phyloP scores from a whole-genome alignment of 2,113 vertebrate genomes.

The Pedetes capensis region DNA sequence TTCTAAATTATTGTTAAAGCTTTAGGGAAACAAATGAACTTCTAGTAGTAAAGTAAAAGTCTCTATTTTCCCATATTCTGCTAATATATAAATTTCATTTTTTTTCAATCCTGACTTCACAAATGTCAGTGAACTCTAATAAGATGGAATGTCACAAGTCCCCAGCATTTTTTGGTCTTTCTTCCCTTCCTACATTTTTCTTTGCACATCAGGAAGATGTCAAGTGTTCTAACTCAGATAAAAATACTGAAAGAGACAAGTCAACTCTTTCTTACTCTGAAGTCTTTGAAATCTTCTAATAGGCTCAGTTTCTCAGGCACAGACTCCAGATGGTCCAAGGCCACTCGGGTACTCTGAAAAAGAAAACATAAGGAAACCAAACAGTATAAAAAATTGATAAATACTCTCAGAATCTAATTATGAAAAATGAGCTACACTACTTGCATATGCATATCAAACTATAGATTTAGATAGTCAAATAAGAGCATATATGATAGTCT shows the following conservation, averaged over 20 bases:
- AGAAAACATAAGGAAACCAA: constrained; percentile 74
- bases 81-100: neutral
- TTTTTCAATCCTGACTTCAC: constrained; percentile 34
- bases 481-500: constrained; percentile 36
- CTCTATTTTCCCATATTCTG: neutral
- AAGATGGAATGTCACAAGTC: neutral
- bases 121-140: neutral
- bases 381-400: constrained; percentile 58
- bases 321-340: constrained; percentile 92
- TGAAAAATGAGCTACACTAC: constrained; percentile 18
- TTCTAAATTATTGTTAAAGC: constrained; percentile 19
- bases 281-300: constrained; percentile 89
- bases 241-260: constrained; percentile 76
- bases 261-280: constrained; percentile 84
- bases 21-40: neutral
- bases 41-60: neutral
- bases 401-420: constrained; percentile 56
- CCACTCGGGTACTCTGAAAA: constrained; percentile 89
- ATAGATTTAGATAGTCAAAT: neutral
- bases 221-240: constrained; percentile 64
- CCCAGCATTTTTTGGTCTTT: neutral
- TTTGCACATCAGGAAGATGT: constrained; percentile 26
- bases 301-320: constrained; percentile 91
- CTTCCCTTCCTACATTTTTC: neutral
- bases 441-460: neutral